Evolutionary conservation across 2,888 invertebrate genomes (phyloP).

Genomic region (Apamea crenata): DNA sequence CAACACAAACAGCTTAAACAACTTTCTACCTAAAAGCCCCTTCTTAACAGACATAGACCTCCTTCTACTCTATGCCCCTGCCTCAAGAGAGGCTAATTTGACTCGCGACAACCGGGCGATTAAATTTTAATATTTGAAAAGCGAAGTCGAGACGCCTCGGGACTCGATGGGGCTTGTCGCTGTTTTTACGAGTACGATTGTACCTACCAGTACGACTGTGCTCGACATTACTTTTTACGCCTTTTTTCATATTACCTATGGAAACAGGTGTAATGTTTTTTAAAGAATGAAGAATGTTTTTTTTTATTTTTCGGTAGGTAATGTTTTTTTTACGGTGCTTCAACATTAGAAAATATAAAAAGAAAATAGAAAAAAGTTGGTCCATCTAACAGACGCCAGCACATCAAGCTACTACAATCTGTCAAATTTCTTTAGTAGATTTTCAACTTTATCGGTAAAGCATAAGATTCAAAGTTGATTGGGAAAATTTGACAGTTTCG

Average conservation of each 20-base stretch:
- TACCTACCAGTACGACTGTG: slow-evolving; percentile 63
- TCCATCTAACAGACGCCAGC: no score
- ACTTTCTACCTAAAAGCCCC: slow-evolving; percentile 36
- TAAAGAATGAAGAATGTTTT: slow-evolving; percentile 45
- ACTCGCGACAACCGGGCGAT: slow-evolving; percentile 90
- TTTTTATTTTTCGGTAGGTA: neutral
- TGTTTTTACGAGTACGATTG: slow-evolving; percentile 78
- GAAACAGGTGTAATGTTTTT: slow-evolving; percentile 56
- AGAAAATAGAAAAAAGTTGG: no score
- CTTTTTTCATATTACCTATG: slow-evolving; percentile 47
- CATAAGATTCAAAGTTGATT: no score
- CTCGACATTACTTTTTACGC: slow-evolving; percentile 66
- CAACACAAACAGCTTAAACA: neutral
- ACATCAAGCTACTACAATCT: no score
- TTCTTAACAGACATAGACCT: slow-evolving; percentile 2
- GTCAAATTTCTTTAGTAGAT: no score
- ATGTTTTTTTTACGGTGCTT: neutral
- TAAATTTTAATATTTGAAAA: slow-evolving; percentile 91
- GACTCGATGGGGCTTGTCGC: slow-evolving; percentile 83
- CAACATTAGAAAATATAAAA: neutral
- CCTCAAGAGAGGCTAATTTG: slow-evolving; percentile 89
- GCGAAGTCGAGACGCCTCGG: slow-evolving; percentile 80
- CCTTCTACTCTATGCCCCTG: slow-evolving; percentile 75
- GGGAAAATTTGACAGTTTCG: no score
- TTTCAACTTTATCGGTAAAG: no score